Percentiles rank a stretch among this genome's conserved stretches.
Evolutionary conservation across 1,140 invertebrate species (phyloP).

Genomic region (Oryzaephilus surinamensis): DNA sequence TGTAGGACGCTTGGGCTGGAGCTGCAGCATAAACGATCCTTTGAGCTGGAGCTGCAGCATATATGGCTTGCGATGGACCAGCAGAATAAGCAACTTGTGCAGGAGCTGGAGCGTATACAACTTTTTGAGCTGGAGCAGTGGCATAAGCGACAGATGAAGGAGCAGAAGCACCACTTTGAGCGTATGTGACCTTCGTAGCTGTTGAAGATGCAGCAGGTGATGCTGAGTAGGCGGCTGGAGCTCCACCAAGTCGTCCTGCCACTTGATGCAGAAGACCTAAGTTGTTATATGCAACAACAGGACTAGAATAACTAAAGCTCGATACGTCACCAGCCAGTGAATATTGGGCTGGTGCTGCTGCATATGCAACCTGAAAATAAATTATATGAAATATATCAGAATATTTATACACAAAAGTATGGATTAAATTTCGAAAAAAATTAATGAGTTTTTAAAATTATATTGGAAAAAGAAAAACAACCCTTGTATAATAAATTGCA

Average conservation of each 20-base stretch:
- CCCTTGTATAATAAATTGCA: too few relatives aligned
- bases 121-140: constrained; percentile 11
- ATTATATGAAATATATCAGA: too few relatives aligned
- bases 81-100: not conserved
- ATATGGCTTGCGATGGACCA: not conserved
- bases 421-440: too few relatives aligned
- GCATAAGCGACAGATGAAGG: not conserved
- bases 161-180: constrained; percentile 1
- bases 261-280: constrained; percentile 24
- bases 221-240: not conserved
- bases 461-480: too few relatives aligned
- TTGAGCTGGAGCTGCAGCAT: constrained; percentile 1
- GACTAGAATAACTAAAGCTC: constrained; percentile 29
- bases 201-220: not conserved
- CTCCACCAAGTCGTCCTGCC: constrained; percentile 17
- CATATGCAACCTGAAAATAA: too few relatives aligned
- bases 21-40: constrained; percentile 2
- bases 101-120: constrained; percentile 12
- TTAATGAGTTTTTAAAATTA: too few relatives aligned
- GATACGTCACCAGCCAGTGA: constrained; percentile 30
- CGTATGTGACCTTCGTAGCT: not conserved
- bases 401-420: too few relatives aligned
- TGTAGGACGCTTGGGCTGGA: constrained; percentile 7
- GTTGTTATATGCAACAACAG: constrained; percentile 29
- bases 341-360: too few relatives aligned